These are phyloP conservation scores for Crypturellus tataupa DNA, from an alignment of 2,797 vertebrate genomes.

Conservation along the genomic window DNA sequence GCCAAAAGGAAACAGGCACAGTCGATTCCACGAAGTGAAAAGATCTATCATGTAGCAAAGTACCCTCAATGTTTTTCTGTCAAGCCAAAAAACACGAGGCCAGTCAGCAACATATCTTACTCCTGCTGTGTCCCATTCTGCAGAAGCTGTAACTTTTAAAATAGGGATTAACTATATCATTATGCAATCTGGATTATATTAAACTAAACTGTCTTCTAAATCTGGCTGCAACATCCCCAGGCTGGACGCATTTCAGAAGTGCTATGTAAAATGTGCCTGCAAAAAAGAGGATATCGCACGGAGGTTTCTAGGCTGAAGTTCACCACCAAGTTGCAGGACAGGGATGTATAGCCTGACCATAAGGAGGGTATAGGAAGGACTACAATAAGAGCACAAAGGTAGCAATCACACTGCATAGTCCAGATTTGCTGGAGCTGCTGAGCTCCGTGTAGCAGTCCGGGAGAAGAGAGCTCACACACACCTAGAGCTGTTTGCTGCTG, in stretches of 20 bases:
- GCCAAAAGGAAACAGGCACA: neutral
- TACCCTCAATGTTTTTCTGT: neutral
- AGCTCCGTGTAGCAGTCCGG: fast-evolving
- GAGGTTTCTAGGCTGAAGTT: neutral
- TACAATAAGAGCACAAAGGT: neutral
- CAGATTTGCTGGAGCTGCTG: neutral
- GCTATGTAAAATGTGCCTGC: neutral
- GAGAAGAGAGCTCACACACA: neutral
- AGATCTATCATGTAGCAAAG: neutral
- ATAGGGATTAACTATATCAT: fast-evolving
- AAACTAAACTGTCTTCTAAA: neutral
- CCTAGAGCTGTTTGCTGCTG: neutral
- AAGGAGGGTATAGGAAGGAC: neutral
- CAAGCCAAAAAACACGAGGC: neutral
- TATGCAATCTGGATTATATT: neutral
- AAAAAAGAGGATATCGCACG: neutral
- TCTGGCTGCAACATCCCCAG: neutral
- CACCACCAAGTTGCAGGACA: neutral
- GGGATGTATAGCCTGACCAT: neutral
- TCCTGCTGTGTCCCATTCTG: neutral
- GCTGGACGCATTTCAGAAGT: neutral
- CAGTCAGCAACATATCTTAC: neutral
- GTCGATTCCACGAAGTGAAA: neutral
- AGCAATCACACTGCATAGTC: neutral
- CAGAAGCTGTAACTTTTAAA: neutral